Conservation (phyloP, 2,113 vertebrate genomes). For the Festucalex cinctus region DNA sequence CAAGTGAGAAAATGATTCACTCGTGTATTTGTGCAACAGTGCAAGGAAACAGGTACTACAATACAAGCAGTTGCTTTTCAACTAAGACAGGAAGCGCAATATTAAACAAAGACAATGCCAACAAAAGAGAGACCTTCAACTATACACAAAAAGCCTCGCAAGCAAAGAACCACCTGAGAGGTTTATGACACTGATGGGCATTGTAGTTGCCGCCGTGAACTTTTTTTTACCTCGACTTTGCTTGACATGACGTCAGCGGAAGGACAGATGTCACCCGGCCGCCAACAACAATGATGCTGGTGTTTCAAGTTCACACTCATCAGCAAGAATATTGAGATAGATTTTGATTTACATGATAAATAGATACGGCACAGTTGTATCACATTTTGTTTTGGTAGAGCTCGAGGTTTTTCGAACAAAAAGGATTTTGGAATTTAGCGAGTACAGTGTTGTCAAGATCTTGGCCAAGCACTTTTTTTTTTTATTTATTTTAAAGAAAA, state of each 20-base stretch:
- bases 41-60: constrained; percentile 58
- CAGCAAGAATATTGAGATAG: not conserved
- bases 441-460: no score
- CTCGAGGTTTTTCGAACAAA: not conserved
- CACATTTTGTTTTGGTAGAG: not conserved
- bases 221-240: constrained; percentile 47
- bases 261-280: constrained; percentile 36
- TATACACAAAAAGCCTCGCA: constrained; percentile 21
- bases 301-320: constrained; percentile 20
- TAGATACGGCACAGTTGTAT: no score
- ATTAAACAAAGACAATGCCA: constrained; percentile 63
- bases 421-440: not conserved
- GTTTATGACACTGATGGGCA: constrained; percentile 54
- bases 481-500: no score
- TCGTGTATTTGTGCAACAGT: constrained; percentile 36
- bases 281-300: constrained; percentile 46
- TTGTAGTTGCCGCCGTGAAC: constrained; percentile 42
- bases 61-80: constrained; percentile 24
- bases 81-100: constrained; percentile 55
- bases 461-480: no score
- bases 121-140: constrained; percentile 55
- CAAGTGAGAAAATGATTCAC: not conserved
- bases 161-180: constrained; percentile 16
- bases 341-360: no score
- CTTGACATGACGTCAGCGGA: constrained; percentile 64